Base-by-base conservation (phyloP, 2,797 vertebrate genomes). In the Phoebastria nigripes region DNA sequence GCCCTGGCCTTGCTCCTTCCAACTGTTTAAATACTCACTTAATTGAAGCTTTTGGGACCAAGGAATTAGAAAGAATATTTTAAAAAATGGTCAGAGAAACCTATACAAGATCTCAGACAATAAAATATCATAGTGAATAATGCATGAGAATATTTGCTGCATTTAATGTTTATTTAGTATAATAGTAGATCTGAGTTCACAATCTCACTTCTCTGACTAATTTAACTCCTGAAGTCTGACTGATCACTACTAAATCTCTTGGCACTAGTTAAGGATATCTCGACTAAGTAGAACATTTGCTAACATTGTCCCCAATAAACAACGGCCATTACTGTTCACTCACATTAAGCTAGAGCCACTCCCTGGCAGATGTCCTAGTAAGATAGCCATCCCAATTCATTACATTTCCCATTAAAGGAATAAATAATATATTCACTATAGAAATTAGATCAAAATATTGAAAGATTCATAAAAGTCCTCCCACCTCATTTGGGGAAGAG, bases 381-480 rank as follows among this genome's bases (percentile, higher is more conserved):
- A 94, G 94, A 90, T 0, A 89, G 63, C 78, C 86, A 71, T 87
- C 83, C 86, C 74, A 87, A 82, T 51, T 46, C 78, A 70, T 81
- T 93, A 84, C 52, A 71, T 26, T 67, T 73, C 49, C 90, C 88
- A 94, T 95, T 94, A 92, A 89, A 89, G 56, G 67, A 80, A 93
- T 67, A 95, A 93, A 82, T 80, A 90, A 91, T 85, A 63, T 41
- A 80, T 73, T 63, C 35, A 0, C 41, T 74, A 87, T 49, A 85
- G 74, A 96, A 94, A 95, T 87, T n/a, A 84, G 78, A 92, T 89
- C 78, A 93, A 95, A 94, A 95, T 93, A 92, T 66, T 82, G 63
- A 66, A 95, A 94, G 77, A 94, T 56, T 80, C 63, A 82, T 94
- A 84, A 63, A 94, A 93, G 55, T 46, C 87, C 76, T 87, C 77